Evolutionary conservation across 37 sponge, comb jelly and placozoan genomes (phyloP).

Genomic region (Halisarca cf. caerulea): DNA sequence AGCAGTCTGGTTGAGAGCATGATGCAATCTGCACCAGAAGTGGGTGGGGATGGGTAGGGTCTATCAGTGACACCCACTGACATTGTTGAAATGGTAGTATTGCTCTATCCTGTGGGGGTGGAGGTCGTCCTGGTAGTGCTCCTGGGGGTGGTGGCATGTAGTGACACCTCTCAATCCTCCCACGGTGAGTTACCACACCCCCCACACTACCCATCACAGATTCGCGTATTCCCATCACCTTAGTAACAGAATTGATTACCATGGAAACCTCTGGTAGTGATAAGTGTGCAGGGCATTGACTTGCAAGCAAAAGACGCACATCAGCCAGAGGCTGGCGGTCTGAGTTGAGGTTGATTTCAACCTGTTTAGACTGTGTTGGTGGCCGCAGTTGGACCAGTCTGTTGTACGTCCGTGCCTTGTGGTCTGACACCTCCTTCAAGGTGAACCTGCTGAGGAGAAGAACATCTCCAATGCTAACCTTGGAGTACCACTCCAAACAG

Average conservation of each 20-base stretch:
- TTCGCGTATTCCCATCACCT: neutral
- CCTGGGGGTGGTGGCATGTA: neutral
- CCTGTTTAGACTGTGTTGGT: neutral
- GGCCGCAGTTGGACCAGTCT: constrained; percentile 2
- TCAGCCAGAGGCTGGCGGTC: neutral
- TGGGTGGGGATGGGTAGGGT: neutral
- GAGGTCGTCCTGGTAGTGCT: neutral
- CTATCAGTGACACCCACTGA: constrained; percentile 6
- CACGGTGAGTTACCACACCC: neutral
- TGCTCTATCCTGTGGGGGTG: neutral
- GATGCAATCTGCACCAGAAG: constrained; percentile 14
- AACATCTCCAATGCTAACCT: constrained; percentile 13
- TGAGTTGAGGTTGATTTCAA: constrained; percentile 2
- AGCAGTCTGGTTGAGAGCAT: neutral
- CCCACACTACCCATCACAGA: neutral
- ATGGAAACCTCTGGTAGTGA: neutral
- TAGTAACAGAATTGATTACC: neutral
- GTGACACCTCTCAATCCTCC: neutral
- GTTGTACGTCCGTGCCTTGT: neutral
- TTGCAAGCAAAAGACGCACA: neutral
- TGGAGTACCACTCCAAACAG: constrained; percentile 4
- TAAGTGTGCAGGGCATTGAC: neutral
- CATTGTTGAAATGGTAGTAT: constrained; percentile 12
- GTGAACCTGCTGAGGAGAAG: constrained; percentile 2
- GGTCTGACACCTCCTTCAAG: neutral